Evolutionary conservation across 2,113 vertebrate genomes (phyloP).

Genomic region (Ramphastos sulfuratus): DNA sequence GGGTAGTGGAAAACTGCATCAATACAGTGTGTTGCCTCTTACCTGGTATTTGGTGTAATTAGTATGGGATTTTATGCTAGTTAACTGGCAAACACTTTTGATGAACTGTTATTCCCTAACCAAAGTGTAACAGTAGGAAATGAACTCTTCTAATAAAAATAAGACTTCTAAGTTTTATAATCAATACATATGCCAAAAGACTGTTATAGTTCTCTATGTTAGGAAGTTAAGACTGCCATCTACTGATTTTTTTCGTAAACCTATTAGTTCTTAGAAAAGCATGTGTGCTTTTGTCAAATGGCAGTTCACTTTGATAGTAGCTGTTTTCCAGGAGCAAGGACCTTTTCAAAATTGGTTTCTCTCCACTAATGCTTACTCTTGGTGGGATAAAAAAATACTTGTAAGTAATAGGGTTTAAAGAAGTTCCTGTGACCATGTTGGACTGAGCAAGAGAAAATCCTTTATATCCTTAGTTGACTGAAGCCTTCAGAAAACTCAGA

Average conservation of each 20-base stretch:
- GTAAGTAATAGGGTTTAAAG: conserved; percentile 14
- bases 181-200: background rate
- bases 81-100: conserved; percentile 46
- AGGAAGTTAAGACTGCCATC: conserved; percentile 94
- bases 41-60: background rate
- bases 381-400: conserved; percentile 36
- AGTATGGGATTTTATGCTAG: background rate
- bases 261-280: conserved; percentile 53
- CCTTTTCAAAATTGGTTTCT: conserved; percentile 80
- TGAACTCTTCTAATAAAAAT: conserved; percentile 53
- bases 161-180: conserved; percentile 45
- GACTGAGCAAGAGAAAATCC: background rate
- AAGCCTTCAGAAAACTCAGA: conserved; percentile 40
- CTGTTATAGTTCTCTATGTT: conserved; percentile 31
- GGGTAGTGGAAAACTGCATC: background rate
- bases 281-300: conserved; percentile 61
- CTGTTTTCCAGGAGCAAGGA: background rate
- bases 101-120: conserved; percentile 37
- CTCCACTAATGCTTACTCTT: conserved; percentile 1
- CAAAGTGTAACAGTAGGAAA: conserved; percentile 30
- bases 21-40: conserved; percentile 7
- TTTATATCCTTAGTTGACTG: background rate
- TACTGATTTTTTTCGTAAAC: conserved; percentile 83
- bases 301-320: conserved; percentile 77
- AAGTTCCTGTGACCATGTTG: conserved; percentile 30